Evolutionary conservation across 2,888 invertebrate genomes (phyloP), one percentile per base, ranked within the genome.

Genomic region (Crematogaster levior): DNA sequence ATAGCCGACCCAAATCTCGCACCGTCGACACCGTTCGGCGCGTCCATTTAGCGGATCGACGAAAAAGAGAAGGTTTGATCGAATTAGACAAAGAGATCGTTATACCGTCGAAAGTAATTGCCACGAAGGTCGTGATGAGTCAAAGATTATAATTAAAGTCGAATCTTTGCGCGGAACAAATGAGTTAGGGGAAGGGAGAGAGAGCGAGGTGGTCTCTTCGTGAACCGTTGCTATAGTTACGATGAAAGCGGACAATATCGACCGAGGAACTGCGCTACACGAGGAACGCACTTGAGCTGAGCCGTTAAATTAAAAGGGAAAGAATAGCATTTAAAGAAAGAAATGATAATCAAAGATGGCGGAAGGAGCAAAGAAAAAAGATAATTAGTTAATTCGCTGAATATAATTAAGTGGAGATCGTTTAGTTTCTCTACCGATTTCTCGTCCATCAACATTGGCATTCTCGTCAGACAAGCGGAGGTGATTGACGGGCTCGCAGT

Each of bases 151-250:
- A 91, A 92, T 92, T 91, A 91, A 91, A 91, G 87, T 83, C 85
- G 87, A 91, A 89, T 90, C 91, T 92, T 91, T 88, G 88, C 85
- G 85, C 89, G 88, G 85, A 51, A 87, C 85, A 87, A 91, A 89
- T 86, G 87, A 74, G 85, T 89, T 86, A 80, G 80, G 84, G 21
- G 18, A 21, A n/a, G 3, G 10, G 18, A 21, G 18, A 10, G 21
- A 24, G 30, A 24, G 30, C 12, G 37, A 66, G 34, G 82, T 86
- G 84, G 85, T 89, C 87, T 90, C 84, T 86, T 88, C 88, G 86
- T 88, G 89, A 90, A 89, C 85, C 86, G 92, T 92, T 92, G 92
- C 92, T 92, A 92, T 92, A 91, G 92, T 91, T 92, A 92, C 92
- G 88, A 88, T 85, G 89, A 89, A 90, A 92, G 89, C 89, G 90